Base-by-base conservation (phyloP, 2,888 invertebrate genomes). In the Drosophila bunnanda region DNA sequence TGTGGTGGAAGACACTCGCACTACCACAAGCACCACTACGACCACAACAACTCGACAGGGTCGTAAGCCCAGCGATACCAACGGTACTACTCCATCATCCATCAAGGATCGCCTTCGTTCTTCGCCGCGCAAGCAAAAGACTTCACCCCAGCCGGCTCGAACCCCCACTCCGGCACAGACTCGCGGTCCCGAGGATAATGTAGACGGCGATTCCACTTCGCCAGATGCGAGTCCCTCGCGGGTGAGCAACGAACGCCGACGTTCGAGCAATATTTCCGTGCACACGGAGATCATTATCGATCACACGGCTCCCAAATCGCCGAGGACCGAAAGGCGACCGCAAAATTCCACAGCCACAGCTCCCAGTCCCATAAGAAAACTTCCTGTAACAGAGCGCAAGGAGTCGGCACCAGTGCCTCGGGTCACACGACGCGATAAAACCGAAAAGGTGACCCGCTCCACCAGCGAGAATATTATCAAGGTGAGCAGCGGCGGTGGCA, bases 381-480 rank as follows among this genome's bases (percentile, higher is more conserved):
- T 89, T 41, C 89, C 91, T 0, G 93, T 94, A 9, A 89, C 90
- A 3, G 92, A 91, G 62, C 88, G 92, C 30, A 93, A 92, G 67
- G 92, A 92, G 59, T 92, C 92, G 10, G 93, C 92, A 10, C 91
- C 92, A 0, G 92, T 93, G 20, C 90, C 92, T 12, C 93, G 93
- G 78, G 91, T 91, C 0, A 93, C 92, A 2, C 89, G 91, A 4
- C 90, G 89, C 20, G 90, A 93, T 46, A 93, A 91, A 71, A 48
- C 69, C 55, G 93, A 94, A 44, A 94, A 93, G 90, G 93, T 94
- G 44, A 93, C 93, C 4, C 93, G 94, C 41, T 94, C 94, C 25
- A 91, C 93, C 6, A 95, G 94, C 84, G 95, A 95, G 64, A 93
- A 93, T 60, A 90, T 93, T n/a, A 93, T 94, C 10, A 94, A 94